These are phyloP conservation scores for Hippocampus kuda DNA, from an alignment of 2,797 vertebrate genomes.

Conservation along the genomic window DNA sequence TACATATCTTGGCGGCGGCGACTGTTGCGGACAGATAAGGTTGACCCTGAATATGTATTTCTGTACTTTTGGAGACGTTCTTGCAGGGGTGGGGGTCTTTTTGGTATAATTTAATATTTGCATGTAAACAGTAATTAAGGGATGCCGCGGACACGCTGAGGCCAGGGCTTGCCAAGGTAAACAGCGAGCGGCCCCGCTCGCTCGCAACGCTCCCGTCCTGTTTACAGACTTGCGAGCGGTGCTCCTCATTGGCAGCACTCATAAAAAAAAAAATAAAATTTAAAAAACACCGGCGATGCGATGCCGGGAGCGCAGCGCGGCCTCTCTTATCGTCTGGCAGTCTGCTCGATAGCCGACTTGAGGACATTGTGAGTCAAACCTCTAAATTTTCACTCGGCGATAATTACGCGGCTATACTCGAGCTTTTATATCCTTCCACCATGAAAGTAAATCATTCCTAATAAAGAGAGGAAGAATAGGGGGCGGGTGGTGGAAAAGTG, in stretches of 20 bases:
- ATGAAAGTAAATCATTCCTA: constrained; percentile 76
- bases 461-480: constrained; percentile 71
- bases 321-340: constrained; percentile 63
- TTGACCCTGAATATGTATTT: constrained; percentile 71
- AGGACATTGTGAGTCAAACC: constrained; percentile 76
- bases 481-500: constrained; percentile 62
- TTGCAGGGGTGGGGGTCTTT: constrained; percentile 39
- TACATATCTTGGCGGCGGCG: constrained; percentile 52
- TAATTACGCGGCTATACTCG: constrained; percentile 74
- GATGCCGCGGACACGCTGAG: constrained; percentile 56
- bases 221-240: constrained; percentile 62
- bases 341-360: constrained; percentile 63
- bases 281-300: constrained; percentile 49
- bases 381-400: constrained; percentile 72
- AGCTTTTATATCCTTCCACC: constrained; percentile 78
- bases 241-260: constrained; percentile 60
- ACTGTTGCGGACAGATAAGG: constrained; percentile 71
- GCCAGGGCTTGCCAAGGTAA: constrained; percentile 66
- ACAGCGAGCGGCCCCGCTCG: constrained; percentile 56
- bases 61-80: constrained; percentile 58
- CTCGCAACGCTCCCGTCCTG: constrained; percentile 63
- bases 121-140: constrained; percentile 70
- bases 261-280: constrained; percentile 43
- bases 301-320: constrained; percentile 39
- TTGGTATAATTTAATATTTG: constrained; percentile 71